A percentile compares a stretch with the other conserved stretches of the same genome.
These are phyloP conservation scores for Mesopsocus fuscifrons DNA, from an alignment of 2,888 invertebrate species.

Conservation along the genomic window DNA sequence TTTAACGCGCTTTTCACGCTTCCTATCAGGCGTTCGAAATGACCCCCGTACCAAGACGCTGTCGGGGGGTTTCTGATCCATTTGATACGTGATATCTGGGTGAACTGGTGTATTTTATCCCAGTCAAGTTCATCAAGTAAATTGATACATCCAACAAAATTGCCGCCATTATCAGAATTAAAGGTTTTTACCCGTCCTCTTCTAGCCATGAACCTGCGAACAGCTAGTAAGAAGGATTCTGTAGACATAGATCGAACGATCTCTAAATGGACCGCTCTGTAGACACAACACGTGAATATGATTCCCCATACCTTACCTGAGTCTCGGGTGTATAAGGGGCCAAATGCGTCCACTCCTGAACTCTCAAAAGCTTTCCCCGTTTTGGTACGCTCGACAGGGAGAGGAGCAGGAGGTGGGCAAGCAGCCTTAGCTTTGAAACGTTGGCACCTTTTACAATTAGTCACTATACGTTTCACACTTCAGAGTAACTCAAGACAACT, in stretches of 20 bases:
- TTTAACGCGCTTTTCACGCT: constrained; percentile 22
- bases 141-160: constrained; percentile 22
- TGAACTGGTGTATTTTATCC: constrained; percentile 19
- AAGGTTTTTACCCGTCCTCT: constrained; percentile 20
- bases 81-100: constrained; percentile 15
- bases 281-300: constrained; percentile 24
- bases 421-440: background rate
- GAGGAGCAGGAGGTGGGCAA: background rate
- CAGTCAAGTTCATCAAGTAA: constrained; percentile 31
- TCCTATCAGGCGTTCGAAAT: constrained; percentile 24
- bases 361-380: background rate
- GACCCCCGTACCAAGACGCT: constrained; percentile 26
- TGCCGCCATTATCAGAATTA: constrained; percentile 23
- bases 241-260: constrained; percentile 19
- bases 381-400: background rate
- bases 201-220: constrained; percentile 21
- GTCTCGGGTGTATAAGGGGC: background rate
- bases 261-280: constrained; percentile 23
- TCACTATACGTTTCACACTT: no score
- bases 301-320: constrained; percentile 20
- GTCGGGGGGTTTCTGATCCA: constrained; percentile 23
- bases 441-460: background rate
- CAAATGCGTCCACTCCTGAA: background rate
- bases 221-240: constrained; percentile 18
- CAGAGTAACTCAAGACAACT: no score